Base-by-base conservation (phyloP, 2,797 vertebrate species). In the Phoxinus dragarum region DNA sequence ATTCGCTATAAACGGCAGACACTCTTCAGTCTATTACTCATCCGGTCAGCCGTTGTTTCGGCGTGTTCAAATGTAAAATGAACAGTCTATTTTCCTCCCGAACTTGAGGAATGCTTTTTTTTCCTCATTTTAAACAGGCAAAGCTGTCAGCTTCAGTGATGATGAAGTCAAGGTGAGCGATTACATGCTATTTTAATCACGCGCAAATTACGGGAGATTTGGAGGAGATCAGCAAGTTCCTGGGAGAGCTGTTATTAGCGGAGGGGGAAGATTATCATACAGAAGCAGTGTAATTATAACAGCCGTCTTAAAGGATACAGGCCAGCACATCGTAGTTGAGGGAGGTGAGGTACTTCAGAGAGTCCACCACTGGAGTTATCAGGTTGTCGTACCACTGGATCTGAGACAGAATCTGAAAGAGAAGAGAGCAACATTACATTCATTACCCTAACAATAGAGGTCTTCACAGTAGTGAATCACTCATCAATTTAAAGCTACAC, bases 351-450 rank as follows among this genome's bases (percentile, higher is more conserved):
- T 98, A 99, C 96, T 99, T 99, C 93, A 99, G 93, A 6, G 98
- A 99, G 92, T 99, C 98, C 89, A 99, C 98, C 86, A 99, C 98
- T 0, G 98, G 98, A 87, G 95, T 97, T 87, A 99, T 99, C 91
- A 99, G 95, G 92, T 99, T 99, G 94, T 99, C 98, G 1, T 99
- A 99, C 93, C 98, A 99, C 89, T 99, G 98, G 93, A 99, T 99
- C 94, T 99, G 98, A 74, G 98, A 99, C 90, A 99, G 95, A 92
- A 99, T 99, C 98, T 99, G 92, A 77, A 95, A 94, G 52, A 88
- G 1, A 88, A 79, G 52, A 61, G 34, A 61, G 89, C 3, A 88
- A n/a, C 1, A 7, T 27, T 38, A 34, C 47, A 85, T 42, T 56
- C 72, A 38, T 38, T 68, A 56, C 12, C 1, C 11, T n/a, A 3